phyloP scores from a whole-genome alignment of 2,113 vertebrate species.

The Leptodactylus fuscus region DNA sequence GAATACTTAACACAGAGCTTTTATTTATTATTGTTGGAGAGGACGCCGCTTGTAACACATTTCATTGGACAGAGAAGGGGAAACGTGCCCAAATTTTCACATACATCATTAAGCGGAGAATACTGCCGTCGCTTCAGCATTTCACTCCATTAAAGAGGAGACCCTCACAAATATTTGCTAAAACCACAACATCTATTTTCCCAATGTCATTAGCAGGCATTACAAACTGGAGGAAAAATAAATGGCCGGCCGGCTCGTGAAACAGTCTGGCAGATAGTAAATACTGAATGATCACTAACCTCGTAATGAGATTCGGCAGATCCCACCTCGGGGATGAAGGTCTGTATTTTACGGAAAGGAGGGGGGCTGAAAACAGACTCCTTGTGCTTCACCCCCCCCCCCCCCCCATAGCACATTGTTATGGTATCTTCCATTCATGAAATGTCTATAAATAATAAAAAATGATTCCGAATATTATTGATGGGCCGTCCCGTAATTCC shows the following conservation, averaged over 20 bases:
- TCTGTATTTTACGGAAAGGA: not conserved
- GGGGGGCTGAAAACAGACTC: not conserved
- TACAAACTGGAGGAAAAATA: conserved; percentile 37
- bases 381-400: no score
- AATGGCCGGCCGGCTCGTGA: not conserved
- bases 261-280: conserved; percentile 38
- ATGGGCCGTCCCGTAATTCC: not conserved
- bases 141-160: conserved; percentile 31
- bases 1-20: conserved; percentile 50
- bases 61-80: conserved; percentile 41
- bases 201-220: conserved; percentile 30
- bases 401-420: no score
- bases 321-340: not conserved
- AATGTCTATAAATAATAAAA: not conserved
- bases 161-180: conserved; percentile 53
- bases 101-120: conserved; percentile 42
- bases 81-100: conserved; percentile 35
- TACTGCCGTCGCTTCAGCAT: conserved; percentile 35
- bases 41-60: conserved; percentile 38
- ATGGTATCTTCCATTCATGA: not conserved
- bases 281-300: conserved; percentile 36
- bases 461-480: no score
- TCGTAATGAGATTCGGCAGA: not conserved
- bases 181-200: conserved; percentile 47
- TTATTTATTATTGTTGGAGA: conserved; percentile 56